Conservation (phyloP, 2,888 invertebrate genomes). For the Pharmacophagus antenor region DNA sequence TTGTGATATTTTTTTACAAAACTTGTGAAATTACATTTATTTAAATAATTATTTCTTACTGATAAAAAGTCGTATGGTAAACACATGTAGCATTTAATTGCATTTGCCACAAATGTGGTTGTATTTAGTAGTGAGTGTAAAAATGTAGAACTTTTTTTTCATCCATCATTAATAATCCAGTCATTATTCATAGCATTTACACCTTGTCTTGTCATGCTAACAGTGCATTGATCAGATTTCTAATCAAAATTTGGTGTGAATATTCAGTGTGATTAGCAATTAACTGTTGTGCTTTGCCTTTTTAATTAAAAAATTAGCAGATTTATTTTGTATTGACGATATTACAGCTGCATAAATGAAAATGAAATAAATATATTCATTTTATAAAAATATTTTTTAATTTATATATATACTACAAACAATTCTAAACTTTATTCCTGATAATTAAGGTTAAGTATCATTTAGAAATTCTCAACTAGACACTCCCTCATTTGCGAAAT, state of each 20-base stretch:
- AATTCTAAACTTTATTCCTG: too few relatives aligned
- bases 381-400: not conserved
- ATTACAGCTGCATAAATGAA: not conserved
- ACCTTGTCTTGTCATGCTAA: too few relatives aligned
- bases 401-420: not conserved
- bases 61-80: not conserved
- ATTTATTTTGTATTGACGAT: not conserved
- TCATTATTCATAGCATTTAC: too few relatives aligned
- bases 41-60: not conserved
- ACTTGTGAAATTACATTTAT: slow-evolving; percentile 5
- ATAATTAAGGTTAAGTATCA: too few relatives aligned
- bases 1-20: slow-evolving; percentile 39
- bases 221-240: too few relatives aligned
- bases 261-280: not conserved
- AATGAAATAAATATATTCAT: not conserved
- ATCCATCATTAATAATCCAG: too few relatives aligned
- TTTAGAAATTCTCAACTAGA: too few relatives aligned
- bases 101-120: too few relatives aligned
- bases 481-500: too few relatives aligned
- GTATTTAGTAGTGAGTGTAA: too few relatives aligned
- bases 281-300: not conserved
- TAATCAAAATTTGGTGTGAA: not conserved
- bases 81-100: too few relatives aligned
- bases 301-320: not conserved
- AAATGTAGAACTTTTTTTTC: too few relatives aligned